These are phyloP conservation scores for Lordiphosa fenestrarum DNA, from an alignment of 2,888 invertebrate species.

Conservation along the genomic window DNA sequence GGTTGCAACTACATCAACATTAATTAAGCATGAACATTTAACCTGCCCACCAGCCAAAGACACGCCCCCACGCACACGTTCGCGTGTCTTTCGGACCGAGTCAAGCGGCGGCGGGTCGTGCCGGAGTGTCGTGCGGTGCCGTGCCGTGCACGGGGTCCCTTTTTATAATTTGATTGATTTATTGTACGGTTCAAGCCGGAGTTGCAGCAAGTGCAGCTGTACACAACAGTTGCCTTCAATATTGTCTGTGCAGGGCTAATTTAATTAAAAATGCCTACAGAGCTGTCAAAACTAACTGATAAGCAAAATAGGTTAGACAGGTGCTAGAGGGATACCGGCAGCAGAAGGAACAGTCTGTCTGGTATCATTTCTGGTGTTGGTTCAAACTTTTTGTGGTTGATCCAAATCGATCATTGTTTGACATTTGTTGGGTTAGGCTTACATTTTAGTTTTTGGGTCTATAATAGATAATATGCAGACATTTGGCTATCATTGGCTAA, in stretches of 20 bases:
- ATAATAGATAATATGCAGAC: too few species aligned
- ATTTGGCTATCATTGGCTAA: too few species aligned
- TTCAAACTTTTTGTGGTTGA: too few species aligned
- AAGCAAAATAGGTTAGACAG: slow-evolving; percentile 32
- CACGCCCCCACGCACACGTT: slow-evolving; percentile 47
- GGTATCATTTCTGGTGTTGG: background rate
- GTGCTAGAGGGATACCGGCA: slow-evolving; percentile 27
- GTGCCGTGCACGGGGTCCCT: slow-evolving; percentile 40
- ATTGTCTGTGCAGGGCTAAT: slow-evolving; percentile 42
- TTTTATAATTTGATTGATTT: slow-evolving; percentile 67
- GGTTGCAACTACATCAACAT: slow-evolving; percentile 47
- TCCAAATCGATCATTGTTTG: too few species aligned
- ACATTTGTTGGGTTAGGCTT: too few species aligned
- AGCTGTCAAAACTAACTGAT: slow-evolving; percentile 59
- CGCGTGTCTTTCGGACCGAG: slow-evolving; percentile 45
- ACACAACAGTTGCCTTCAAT: background rate
- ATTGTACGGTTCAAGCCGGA: slow-evolving; percentile 45
- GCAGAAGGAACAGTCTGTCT: background rate
- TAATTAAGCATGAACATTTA: slow-evolving; percentile 75
- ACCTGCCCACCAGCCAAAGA: slow-evolving; percentile 55
- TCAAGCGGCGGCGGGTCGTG: too few species aligned
- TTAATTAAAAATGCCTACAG: slow-evolving; percentile 54
- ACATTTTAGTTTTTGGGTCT: too few species aligned
- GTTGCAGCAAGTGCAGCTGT: slow-evolving; percentile 40
- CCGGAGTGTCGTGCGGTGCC: background rate